Evolutionary conservation across 2,888 invertebrate species (phyloP).

Genomic region (Ochropacha duplaris): DNA sequence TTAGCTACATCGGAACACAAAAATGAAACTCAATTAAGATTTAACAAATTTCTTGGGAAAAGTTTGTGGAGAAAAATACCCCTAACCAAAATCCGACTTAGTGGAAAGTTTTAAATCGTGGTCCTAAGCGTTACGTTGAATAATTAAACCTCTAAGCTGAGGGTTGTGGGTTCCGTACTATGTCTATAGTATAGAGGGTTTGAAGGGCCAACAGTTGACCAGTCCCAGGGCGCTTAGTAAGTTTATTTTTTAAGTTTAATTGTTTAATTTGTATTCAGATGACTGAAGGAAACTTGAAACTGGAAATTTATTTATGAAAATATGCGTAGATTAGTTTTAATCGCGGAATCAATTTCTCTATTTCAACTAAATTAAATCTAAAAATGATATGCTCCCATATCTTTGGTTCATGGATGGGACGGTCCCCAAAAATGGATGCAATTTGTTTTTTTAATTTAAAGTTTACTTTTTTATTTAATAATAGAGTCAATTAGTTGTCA

Average conservation of each 20-base stretch:
- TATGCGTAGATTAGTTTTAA: too few species aligned
- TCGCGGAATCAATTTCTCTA: too few species aligned
- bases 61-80: conserved; percentile 11
- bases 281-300: neutral
- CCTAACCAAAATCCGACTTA: conserved; percentile 25
- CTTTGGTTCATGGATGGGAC: too few species aligned
- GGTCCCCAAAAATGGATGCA: too few species aligned
- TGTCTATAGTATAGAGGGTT: conserved; percentile 1
- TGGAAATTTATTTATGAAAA: too few species aligned
- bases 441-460: too few species aligned
- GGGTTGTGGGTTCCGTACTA: conserved; percentile 2
- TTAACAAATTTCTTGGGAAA: conserved; percentile 11
- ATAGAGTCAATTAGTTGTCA: too few species aligned
- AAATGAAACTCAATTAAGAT: conserved; percentile 15
- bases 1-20: conserved; percentile 16
- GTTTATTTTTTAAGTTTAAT: neutral
- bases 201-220: conserved; percentile 13
- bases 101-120: conserved; percentile 25
- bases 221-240: conserved; percentile 10
- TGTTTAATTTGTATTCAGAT: neutral
- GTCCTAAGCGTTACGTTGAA: conserved; percentile 22
- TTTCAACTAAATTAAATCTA: too few species aligned
- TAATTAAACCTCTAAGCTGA: conserved; percentile 25
- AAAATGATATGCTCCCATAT: too few species aligned
- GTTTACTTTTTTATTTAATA: too few species aligned